Conservation (phyloP, 2,113 vertebrate species). For the Perccottus glenii region DNA sequence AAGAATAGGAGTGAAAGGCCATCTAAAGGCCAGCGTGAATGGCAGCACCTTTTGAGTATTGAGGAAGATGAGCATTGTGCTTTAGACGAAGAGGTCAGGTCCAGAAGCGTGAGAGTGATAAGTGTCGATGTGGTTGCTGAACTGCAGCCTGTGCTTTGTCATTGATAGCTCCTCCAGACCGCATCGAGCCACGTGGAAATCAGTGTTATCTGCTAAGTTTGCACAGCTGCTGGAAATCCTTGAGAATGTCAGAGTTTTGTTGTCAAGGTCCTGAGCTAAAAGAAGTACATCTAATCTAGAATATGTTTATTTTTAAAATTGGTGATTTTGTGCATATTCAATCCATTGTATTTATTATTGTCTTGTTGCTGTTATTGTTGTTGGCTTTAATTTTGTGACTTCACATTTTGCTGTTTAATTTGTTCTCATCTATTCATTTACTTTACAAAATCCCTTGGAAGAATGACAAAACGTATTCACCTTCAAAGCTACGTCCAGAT, state of each 20-base stretch:
- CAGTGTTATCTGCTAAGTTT: constrained; percentile 45
- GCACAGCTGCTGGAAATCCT: not conserved
- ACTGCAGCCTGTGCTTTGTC: constrained; percentile 45
- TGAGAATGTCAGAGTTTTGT: not conserved
- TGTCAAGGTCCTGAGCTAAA: too few relatives aligned
- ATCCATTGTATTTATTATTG: too few relatives aligned
- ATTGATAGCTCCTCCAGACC: constrained; percentile 55
- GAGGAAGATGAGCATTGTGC: constrained; percentile 43
- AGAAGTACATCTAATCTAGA: too few relatives aligned
- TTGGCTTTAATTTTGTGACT: too few relatives aligned
- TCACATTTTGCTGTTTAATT: too few relatives aligned
- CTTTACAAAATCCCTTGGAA: too few relatives aligned
- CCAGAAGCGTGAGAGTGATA: constrained; percentile 44
- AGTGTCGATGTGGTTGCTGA: constrained; percentile 46
- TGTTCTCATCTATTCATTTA: too few relatives aligned
- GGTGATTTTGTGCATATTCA: not conserved
- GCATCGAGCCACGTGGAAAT: constrained; percentile 37
- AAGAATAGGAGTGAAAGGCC: constrained; percentile 60
- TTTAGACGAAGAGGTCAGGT: constrained; percentile 45
- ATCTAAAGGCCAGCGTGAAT: constrained; percentile 72
- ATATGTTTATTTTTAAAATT: too few relatives aligned
- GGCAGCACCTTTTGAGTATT: constrained; percentile 54
- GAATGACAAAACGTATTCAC: too few relatives aligned
- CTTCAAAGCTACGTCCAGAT: too few relatives aligned
- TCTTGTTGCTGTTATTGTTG: too few relatives aligned